Percentiles rank a stretch among this genome's conserved stretches.
Evolutionary conservation across 2,113 vertebrate species (phyloP).

Genomic region (Nansenia antarctica): DNA sequence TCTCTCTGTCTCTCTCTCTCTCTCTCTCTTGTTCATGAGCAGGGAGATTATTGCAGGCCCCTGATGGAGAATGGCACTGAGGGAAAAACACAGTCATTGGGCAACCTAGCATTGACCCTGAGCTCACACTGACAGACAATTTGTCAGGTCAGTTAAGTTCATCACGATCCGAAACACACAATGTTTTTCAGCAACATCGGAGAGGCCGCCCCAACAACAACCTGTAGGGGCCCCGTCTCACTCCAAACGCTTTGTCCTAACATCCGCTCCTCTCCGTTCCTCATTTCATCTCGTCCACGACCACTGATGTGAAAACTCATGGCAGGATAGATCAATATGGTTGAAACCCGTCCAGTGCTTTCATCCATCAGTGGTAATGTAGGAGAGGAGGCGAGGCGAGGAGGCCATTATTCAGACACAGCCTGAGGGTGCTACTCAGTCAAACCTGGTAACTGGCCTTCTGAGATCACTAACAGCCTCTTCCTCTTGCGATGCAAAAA

Average conservation of each 20-base stretch:
- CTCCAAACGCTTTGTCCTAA: too few relatives aligned
- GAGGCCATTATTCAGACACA: neutral
- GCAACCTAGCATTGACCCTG: neutral
- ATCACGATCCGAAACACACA: too few relatives aligned
- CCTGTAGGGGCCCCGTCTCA: too few relatives aligned
- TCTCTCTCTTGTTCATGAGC: constrained; percentile 4
- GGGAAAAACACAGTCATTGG: neutral
- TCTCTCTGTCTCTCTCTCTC: constrained; percentile 18
- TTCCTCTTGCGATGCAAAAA: neutral
- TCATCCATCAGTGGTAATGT: neutral
- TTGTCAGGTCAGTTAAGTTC: too few relatives aligned
- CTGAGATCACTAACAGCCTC: neutral
- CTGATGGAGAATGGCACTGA: neutral
- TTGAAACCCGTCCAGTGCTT: neutral
- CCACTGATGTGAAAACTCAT: neutral
- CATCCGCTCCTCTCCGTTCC: neutral
- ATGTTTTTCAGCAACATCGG: too few relatives aligned
- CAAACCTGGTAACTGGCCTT: neutral
- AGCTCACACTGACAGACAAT: too few relatives aligned
- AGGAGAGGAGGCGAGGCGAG: neutral
- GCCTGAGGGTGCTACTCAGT: neutral
- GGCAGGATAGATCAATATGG: neutral
- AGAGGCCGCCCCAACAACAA: too few relatives aligned
- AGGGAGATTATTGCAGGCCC: neutral
- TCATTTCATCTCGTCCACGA: constrained; percentile 1